These are phyloP conservation scores for Anguilla pacifica DNA, from an alignment of 2,797 vertebrate genomes.

Conservation along the genomic window DNA sequence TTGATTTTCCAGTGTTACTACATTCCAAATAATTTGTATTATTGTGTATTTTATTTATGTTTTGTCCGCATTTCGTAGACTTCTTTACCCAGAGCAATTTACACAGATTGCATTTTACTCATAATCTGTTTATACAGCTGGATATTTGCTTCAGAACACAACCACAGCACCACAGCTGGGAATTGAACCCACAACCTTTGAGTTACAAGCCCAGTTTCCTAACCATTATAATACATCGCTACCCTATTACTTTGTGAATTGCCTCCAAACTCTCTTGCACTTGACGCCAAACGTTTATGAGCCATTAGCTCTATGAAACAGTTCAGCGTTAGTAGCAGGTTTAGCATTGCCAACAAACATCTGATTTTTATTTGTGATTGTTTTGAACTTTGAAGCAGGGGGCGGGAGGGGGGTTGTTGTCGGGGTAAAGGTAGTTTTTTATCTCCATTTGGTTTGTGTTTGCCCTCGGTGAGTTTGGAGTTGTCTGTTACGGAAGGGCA, in stretches of 20 bases:
- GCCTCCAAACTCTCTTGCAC: background rate
- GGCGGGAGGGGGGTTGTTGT: background rate
- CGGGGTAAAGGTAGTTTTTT: background rate
- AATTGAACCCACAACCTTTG: background rate
- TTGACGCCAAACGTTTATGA: background rate
- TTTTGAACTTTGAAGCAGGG: background rate
- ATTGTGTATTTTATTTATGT: background rate
- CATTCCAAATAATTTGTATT: background rate
- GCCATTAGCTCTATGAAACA: background rate
- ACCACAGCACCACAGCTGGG: background rate
- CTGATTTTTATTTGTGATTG: conserved; percentile 6
- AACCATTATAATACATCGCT: background rate
- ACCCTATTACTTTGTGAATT: background rate
- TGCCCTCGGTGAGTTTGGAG: conserved; percentile 31
- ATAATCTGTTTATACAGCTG: background rate
- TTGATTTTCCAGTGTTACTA: background rate
- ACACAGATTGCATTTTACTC: no score
- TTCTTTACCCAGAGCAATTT: background rate
- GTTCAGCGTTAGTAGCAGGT: background rate
- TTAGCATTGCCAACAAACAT: background rate
- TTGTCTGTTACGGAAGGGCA: conserved; percentile 35
- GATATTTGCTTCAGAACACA: background rate
- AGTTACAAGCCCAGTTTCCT: background rate
- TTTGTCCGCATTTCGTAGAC: background rate
- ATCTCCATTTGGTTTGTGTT: conserved; percentile 27